Evolutionary conservation across 2,888 invertebrate species (phyloP).

Genomic region (Nomada ferruginata): DNA sequence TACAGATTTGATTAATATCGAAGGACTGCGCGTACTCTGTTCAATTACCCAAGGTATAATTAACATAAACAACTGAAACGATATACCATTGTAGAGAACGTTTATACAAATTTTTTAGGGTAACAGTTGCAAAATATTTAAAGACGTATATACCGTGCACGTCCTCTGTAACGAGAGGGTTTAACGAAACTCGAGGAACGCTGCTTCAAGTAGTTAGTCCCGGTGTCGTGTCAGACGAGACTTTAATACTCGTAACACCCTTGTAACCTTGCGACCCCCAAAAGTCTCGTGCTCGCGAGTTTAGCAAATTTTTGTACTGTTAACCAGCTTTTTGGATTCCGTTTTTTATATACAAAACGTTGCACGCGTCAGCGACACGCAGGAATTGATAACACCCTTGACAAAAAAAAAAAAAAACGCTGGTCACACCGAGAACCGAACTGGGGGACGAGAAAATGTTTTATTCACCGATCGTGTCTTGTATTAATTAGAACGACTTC

Average conservation of each 20-base stretch:
- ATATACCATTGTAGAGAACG: too few relatives aligned
- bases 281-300: constrained; percentile 6
- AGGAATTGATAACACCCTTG: constrained; percentile 39
- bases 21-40: too few relatives aligned
- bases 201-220: constrained; percentile 39
- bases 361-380: constrained; percentile 25
- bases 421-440: too few relatives aligned
- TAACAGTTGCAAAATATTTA: too few relatives aligned
- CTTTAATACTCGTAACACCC: background rate
- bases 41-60: too few relatives aligned
- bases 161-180: too few relatives aligned
- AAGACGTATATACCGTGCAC: too few relatives aligned
- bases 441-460: constrained; percentile 17
- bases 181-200: constrained; percentile 27
- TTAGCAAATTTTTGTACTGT: constrained; percentile 31
- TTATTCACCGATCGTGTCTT: constrained; percentile 58
- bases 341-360: constrained; percentile 43
- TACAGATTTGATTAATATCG: too few relatives aligned
- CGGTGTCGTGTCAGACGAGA: constrained; percentile 1
- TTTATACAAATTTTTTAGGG: too few relatives aligned
- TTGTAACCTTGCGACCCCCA: background rate
- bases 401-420: background rate
- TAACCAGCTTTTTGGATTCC: constrained; percentile 41
- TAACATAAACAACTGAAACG: too few relatives aligned
- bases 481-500: constrained; percentile 39